Evolutionary conservation across 2,888 invertebrate genomes (phyloP), one percentile per base, ranked within the genome.

Genomic region (Teleiodes luculella): DNA sequence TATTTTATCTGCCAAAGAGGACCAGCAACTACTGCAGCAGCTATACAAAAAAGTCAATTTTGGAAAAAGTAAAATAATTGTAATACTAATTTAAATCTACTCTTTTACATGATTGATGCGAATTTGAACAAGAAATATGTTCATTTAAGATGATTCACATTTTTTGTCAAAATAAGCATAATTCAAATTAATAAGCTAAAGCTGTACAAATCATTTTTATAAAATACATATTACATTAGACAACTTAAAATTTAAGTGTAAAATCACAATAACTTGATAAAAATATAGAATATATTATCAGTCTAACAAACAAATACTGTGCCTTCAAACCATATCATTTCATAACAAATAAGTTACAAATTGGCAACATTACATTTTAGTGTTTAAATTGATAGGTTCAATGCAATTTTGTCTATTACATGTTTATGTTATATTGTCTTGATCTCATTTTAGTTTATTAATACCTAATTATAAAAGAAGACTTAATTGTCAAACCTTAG

Each of bases 211-310:
- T 30, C 2, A 43, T 43, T 13, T n/a, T 11, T n/a, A 49, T 13
- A 48, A 35, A 35, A 13, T 33, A 8, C 6, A 43, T 28, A 45
- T 13, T 45, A 16, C 46, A 47, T 24, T 24, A 35, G 1, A 13
- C 33, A 35, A 48, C 48, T 35, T 48, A 48, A 31, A 16, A 24
- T 28, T n/a, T n/a, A n/a, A n/a, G n/a, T n/a, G n/a, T n/a, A n/a
- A n/a, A n/a, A n/a, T n/a, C n/a, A n/a, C n/a, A n/a, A n/a, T 45
- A 41, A 45, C 31, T 31, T 33, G 31, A 11, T 31, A 31, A 47
- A 30, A 14, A 33, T 20, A 55, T 64, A 65, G 56, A 13, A 36
- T 14, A 36, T 4, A 64, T 60, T 16, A 61, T 60, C 50, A 50
- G 50, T 50, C 43, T 43, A 20, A 24, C 24, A n/a, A 35, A 35